These are phyloP conservation scores for Koerneria pararmatus DNA, from an alignment of 2,888 invertebrate genomes.

Conservation along the genomic window DNA sequence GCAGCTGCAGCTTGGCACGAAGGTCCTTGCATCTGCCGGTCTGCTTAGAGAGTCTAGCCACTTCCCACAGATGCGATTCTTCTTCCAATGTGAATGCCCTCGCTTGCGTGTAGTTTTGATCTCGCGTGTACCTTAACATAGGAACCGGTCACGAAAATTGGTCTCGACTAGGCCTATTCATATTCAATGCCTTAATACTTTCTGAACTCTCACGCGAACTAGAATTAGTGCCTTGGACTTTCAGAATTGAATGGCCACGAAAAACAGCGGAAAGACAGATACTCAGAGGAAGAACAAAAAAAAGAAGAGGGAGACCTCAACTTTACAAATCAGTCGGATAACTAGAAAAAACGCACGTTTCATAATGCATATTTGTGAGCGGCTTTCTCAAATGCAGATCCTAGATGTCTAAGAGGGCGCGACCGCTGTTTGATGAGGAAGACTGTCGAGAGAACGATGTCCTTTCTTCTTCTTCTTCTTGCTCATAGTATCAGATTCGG, in stretches of 20 bases:
- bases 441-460: too few relatives aligned
- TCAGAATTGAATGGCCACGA: too few relatives aligned
- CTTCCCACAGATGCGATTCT: background rate
- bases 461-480: too few relatives aligned
- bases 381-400: too few relatives aligned
- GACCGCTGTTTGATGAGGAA: too few relatives aligned
- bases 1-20: constrained; percentile 17
- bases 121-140: constrained; percentile 19
- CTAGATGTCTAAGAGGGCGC: too few relatives aligned
- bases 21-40: constrained; percentile 4
- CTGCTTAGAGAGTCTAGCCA: constrained; percentile 10
- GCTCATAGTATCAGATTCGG: too few relatives aligned
- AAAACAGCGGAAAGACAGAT: constrained; percentile 9
- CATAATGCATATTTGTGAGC: too few relatives aligned
- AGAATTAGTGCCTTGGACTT: too few relatives aligned
- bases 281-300: background rate
- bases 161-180: background rate
- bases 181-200: background rate
- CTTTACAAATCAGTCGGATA: background rate
- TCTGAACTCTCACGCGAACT: too few relatives aligned
- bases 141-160: too few relatives aligned
- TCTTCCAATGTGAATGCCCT: background rate
- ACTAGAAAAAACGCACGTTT: background rate
- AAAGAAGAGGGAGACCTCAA: background rate
- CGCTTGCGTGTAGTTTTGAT: background rate